Evolutionary conservation across 1,140 invertebrate genomes (phyloP), one percentile per base, ranked within the genome.

Genomic region (Plutomurus gul): DNA sequence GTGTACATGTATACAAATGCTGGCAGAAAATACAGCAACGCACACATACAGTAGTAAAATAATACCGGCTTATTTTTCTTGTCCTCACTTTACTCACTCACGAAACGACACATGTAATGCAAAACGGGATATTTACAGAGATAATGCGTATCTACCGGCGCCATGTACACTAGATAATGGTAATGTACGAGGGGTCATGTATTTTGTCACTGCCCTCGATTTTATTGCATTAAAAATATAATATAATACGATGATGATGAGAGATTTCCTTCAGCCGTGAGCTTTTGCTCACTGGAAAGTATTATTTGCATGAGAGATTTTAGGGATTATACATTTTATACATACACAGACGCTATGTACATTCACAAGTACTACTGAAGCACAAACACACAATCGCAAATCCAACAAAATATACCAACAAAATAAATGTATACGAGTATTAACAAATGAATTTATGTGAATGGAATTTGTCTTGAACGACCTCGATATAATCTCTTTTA

Each of bases 181-280:
- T 10, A 13, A 43, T 65, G 36, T 33, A 27, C 27, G 56, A 65
- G 56, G 56, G 56, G 56, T 65, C 56, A 65, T 65, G 56, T 65
- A 65, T 65, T 65, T 65, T 65, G 56, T 65, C 56, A 65, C 56
- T 65, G 56, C 56, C 56, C 56, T 65, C 56, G 56, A 65, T 65
- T 65, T 65, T 30, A 65, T 30, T n/a, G n/a, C n/a, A n/a, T n/a
- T n/a, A n/a, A n/a, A n/a, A n/a, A n/a, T n/a, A n/a, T n/a, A n/a
- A n/a, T n/a, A n/a, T n/a, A n/a, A n/a, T n/a, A n/a, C n/a, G n/a
- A 65, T 65, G 30, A 65, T 65, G 30, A 65, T 65, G 56, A 65
- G 56, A 65, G 56, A n/a, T n/a, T n/a, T n/a, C n/a, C n/a, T 65
- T 65, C 16, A 65, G 56, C 56, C 18, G 13, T 65, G 27, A n/a